Evolutionary conservation across 2,797 vertebrate species (phyloP), one percentile per base, ranked within the genome.

Genomic region (Catharus ustulatus): DNA sequence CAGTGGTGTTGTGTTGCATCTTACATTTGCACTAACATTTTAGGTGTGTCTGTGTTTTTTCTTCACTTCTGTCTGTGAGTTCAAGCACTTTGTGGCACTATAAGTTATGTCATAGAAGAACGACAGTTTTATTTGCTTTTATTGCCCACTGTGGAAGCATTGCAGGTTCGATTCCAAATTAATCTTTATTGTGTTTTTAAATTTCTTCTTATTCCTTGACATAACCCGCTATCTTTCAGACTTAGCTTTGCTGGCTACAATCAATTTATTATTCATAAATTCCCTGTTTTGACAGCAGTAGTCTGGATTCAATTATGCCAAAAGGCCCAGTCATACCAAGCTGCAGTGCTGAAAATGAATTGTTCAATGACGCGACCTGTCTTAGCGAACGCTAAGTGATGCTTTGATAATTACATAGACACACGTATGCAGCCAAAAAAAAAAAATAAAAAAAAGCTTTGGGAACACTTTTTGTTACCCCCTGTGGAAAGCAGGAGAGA

Each of bases 251-350:
- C 89, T 82, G 91, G 89, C 93, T 95, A 88, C 84, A 94, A 93
- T 90, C 83, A 86, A 85, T 96, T 97, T 96, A 91, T 94, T 96
- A 96, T 97, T 97, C 94, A 95, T 97, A 96, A 97, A 96, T 96
- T 98, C 96, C 95, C 91, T 93, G 90, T 96, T 97, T 96, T 97
- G 97, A 97, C 97, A 97, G 96, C 95, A 93, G 94, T 96, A 97
- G 94, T 92, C 95, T 92, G 94, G 94, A 97, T 97, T 96, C 96
- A 97, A 96, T 96, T 97, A 94, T 95, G 85, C 94, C 87, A 74
- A 95, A 96, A 96, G 91, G 89, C 94, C 95, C 80, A 79, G 84
- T 87, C 93, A 58, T 94, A 89, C 49, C 93, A 84, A 85, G 95
- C 95, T 96, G 92, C 36, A 26, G 90, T 71, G 87, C 22, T 82